Base-by-base conservation (phyloP, 2,888 invertebrate genomes). In the Erebia ligea region DNA sequence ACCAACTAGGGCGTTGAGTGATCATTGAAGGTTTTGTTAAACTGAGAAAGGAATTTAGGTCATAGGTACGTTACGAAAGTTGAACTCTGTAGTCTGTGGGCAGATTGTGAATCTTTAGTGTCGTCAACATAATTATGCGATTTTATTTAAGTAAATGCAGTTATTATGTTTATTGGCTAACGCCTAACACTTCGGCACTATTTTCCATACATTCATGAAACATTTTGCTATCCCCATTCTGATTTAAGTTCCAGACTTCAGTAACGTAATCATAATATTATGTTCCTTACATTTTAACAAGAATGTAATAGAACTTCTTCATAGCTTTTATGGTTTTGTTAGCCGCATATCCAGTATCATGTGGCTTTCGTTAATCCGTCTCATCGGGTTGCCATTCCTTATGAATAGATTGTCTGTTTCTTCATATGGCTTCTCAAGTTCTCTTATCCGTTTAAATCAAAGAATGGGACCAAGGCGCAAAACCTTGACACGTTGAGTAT, bases 401-500 rank as follows among this genome's bases (percentile, higher is more conserved):
- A 59, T 50, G 54, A 74, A 71, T 70, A 69, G 67, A 59, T 64
- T 66, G 40, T 52, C 68, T 56, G 68, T 56, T 68, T 72, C 67
- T 65, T 57, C 21, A 56, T 69, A 74, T 70, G 74, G 74, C 69
- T 74, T 74, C 74, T 34, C 34, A 6, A 34, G 34, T 34, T 34
- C 34, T 68, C 59, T 69, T 63, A 70, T 64, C 67, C 68, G 62
- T 70, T 70, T 73, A 69, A 70, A 70, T 56, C 70, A 73, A 68
- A 65, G 58, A 74, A 72, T 74, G 72, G 69, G 68, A 68, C 64
- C 72, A 70, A 70, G 70, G 58, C 68, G 56, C 58, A 54, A 70
- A 70, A 68, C 74, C 74, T 74, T 74, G 74, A 74, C 74, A 74
- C 54, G 64, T 54, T 72, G 65, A 67, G 19, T 25, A 25, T 61